Conservation (phyloP, 2,113 vertebrate species). For the Clarias macrocephalus region DNA sequence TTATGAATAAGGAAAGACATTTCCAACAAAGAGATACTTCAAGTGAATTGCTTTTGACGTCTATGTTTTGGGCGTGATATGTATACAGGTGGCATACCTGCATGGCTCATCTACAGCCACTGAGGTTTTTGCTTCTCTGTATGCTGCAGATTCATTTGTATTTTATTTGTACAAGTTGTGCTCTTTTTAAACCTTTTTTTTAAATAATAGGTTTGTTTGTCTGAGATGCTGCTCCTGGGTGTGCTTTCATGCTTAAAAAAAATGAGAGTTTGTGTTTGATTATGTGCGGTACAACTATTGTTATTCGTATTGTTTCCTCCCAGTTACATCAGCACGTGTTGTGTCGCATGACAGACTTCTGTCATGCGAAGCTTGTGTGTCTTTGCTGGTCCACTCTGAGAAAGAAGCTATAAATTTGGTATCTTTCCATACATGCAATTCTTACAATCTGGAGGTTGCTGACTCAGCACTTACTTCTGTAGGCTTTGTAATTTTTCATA, state of each 20-base stretch:
- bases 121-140: background rate
- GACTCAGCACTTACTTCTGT: background rate
- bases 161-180: background rate
- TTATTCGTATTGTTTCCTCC: background rate
- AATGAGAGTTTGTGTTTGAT: background rate
- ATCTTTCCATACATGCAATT: background rate
- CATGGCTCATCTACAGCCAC: background rate
- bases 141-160: background rate
- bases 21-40: background rate
- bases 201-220: background rate
- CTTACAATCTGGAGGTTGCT: conserved; percentile 5
- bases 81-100: background rate
- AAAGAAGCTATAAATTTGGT: background rate
- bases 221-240: background rate
- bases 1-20: background rate
- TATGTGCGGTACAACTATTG: too few relatives aligned
- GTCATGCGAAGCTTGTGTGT: background rate
- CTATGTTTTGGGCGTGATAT: background rate
- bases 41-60: background rate
- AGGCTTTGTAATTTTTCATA: background rate
- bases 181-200: background rate
- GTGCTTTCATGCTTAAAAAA: background rate
- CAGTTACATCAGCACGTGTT: background rate
- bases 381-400: background rate
- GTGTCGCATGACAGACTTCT: background rate